These are phyloP conservation scores for Pachycephus smyrnensis DNA, from an alignment of 2,888 invertebrate genomes.

Conservation along the genomic window DNA sequence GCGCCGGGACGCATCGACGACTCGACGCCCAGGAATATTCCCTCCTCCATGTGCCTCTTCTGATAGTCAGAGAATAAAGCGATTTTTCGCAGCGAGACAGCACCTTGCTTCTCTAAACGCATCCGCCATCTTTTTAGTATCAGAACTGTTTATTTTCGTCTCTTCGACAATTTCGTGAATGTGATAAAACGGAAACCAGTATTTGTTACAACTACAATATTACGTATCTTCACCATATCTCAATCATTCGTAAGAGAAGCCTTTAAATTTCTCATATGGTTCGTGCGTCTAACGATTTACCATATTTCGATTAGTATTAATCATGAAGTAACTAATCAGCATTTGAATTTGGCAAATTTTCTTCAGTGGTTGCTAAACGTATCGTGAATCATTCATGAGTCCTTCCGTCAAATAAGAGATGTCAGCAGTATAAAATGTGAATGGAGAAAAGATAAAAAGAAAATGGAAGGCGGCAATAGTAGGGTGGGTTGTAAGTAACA, in stretches of 20 bases:
- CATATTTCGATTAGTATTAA: too few species aligned
- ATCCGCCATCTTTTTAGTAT: not conserved
- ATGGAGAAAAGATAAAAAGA: not conserved
- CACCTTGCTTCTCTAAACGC: not conserved
- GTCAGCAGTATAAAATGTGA: not conserved
- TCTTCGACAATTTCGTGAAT: not conserved
- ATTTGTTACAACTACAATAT: not conserved
- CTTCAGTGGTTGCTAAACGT: not conserved
- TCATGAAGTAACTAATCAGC: not conserved
- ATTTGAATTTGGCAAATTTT: not conserved
- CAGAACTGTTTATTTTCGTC: not conserved
- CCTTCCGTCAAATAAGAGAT: not conserved
- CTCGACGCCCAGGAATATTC: not conserved
- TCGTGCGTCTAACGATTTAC: not conserved
- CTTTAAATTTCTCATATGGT: too few species aligned
- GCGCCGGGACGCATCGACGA: not conserved
- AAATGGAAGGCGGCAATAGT: not conserved
- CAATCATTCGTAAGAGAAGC: too few species aligned
- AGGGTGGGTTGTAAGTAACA: not conserved
- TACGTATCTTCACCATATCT: not conserved
- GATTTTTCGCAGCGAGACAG: not conserved
- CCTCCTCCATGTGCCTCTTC: not conserved
- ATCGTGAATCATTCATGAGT: not conserved
- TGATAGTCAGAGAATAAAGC: not conserved
- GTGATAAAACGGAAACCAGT: not conserved